Evolutionary conservation across 1,140 invertebrate species (phyloP).

Genomic region (Theocolax elegans): DNA sequence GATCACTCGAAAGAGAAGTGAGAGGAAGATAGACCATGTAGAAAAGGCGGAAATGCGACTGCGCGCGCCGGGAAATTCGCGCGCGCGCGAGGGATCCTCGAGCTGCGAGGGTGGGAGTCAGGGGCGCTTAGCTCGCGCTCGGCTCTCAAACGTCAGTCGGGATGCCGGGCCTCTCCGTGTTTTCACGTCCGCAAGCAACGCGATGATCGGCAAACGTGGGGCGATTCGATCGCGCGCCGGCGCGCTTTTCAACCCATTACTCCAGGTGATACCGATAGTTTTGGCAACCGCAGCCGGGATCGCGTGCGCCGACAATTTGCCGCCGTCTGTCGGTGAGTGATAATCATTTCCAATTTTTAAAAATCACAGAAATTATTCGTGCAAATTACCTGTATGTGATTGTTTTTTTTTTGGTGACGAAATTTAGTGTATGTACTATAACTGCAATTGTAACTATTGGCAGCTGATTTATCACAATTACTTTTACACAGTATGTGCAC

Average conservation of each 20-base stretch:
- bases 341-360: not conserved
- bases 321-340: constrained; percentile 61
- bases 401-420: too few relatives aligned
- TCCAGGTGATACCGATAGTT: constrained; percentile 38
- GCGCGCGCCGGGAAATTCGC: constrained; percentile 38
- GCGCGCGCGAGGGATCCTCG: constrained; percentile 18
- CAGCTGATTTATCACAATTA: too few relatives aligned
- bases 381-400: too few relatives aligned
- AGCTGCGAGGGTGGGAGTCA: not conserved
- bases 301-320: constrained; percentile 54
- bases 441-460: too few relatives aligned
- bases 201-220: constrained; percentile 60
- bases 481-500: too few relatives aligned
- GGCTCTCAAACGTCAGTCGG: constrained; percentile 57
- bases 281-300: constrained; percentile 45
- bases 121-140: too few relatives aligned
- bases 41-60: constrained; percentile 47
- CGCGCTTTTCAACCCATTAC: constrained; percentile 37
- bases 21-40: too few relatives aligned
- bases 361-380: too few relatives aligned
- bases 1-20: too few relatives aligned
- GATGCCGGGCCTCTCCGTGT: constrained; percentile 63
- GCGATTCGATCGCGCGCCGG: constrained; percentile 45
- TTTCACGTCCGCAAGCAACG: constrained; percentile 53
- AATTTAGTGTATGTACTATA: too few relatives aligned